A percentile compares a stretch with the other conserved stretches of the same genome.
These are phyloP conservation scores for Notothenia rossii DNA, from an alignment of 2,113 vertebrate species.

Conservation along the genomic window DNA sequence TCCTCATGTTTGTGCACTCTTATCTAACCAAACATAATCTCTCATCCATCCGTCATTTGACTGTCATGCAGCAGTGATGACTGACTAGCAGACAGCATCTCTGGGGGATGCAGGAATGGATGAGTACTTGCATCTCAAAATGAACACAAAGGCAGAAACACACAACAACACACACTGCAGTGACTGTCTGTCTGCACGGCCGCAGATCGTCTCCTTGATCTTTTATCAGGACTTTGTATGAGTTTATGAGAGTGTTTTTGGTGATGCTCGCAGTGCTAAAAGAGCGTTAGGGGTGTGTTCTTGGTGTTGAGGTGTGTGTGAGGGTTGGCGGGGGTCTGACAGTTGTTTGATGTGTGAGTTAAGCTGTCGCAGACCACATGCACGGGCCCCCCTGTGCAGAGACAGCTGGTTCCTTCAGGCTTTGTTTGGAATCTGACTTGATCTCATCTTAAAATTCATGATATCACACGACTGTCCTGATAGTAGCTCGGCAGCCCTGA, in stretches of 20 bases:
- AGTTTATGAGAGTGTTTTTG: slow-evolving; percentile 46
- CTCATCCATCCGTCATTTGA: slow-evolving; percentile 15
- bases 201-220: slow-evolving; percentile 50
- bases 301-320: slow-evolving; percentile 53
- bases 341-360: slow-evolving; percentile 74
- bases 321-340: slow-evolving; percentile 44
- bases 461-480: slow-evolving; percentile 23
- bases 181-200: slow-evolving; percentile 36
- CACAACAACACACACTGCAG: neutral
- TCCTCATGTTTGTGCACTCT: neutral
- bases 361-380: slow-evolving; percentile 74
- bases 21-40: slow-evolving; percentile 17
- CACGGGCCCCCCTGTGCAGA: slow-evolving; percentile 26
- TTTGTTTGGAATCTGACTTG: slow-evolving; percentile 27
- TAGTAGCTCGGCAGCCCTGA: neutral
- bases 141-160: slow-evolving; percentile 18
- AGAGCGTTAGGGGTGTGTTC: slow-evolving; percentile 50
- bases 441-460: slow-evolving; percentile 24
- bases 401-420: slow-evolving; percentile 68
- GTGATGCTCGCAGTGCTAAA: slow-evolving; percentile 37
- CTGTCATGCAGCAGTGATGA: slow-evolving; percentile 15
- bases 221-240: slow-evolving; percentile 18
- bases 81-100: neutral
- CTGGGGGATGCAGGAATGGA: neutral
- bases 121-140: neutral